Conservation (phyloP, 2,113 vertebrate genomes). For the human (Homo sapiens) region DNA sequence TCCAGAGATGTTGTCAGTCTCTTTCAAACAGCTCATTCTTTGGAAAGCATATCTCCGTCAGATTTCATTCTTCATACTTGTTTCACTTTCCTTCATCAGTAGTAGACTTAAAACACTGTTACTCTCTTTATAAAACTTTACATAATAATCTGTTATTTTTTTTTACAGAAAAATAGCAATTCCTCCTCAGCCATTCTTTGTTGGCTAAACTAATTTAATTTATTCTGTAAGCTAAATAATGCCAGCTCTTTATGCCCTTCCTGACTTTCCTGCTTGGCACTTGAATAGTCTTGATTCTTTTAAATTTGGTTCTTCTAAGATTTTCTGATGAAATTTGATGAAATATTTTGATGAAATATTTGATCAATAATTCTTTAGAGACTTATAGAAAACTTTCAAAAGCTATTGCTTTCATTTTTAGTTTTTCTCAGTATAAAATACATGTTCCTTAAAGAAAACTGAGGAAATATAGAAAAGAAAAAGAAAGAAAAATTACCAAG, state of each 20-base stretch:
- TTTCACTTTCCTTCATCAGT: background rate
- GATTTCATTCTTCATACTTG: background rate
- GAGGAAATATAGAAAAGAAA: background rate
- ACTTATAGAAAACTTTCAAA: slow-evolving; percentile 23
- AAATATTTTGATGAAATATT: slow-evolving; percentile 56
- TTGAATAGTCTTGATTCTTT: slow-evolving; percentile 44
- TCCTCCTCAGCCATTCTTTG: slow-evolving; percentile 1
- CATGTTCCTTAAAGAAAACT: background rate
- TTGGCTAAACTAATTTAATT: slow-evolving; percentile 48
- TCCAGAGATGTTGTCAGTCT: background rate
- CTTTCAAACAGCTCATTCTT: background rate
- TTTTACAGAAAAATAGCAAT: background rate
- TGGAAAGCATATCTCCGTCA: background rate
- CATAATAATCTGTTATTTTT: background rate
- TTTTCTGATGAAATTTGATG: slow-evolving; percentile 48
- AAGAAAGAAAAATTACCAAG: background rate
- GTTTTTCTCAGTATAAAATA: slow-evolving; percentile 17
- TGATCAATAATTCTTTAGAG: slow-evolving; percentile 47
- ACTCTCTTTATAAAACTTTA: background rate
- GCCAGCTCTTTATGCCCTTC: background rate
- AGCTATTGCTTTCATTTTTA: slow-evolving; percentile 36
- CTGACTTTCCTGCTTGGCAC: slow-evolving; percentile 6
- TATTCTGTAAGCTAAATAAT: slow-evolving; percentile 40
- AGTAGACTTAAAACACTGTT: background rate
- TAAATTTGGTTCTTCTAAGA: background rate